Base-by-base conservation (phyloP, 2,888 invertebrate species). In the Adineta ricciae region DNA sequence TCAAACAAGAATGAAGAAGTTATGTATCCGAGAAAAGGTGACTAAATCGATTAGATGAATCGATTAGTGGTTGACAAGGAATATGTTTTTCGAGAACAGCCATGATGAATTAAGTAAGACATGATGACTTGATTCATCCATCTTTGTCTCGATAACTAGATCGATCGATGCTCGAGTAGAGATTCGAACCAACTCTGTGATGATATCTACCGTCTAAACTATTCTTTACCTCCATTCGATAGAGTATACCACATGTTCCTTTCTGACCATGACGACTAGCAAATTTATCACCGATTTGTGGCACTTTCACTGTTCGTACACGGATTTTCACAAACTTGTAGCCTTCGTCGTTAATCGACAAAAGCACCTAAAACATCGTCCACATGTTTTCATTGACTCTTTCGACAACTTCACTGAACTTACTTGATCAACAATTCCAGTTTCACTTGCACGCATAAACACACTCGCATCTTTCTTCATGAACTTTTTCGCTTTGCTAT, bases 281-380 rank as follows among this genome's bases (percentile, higher is more conserved):
- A 92, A 99, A 99, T 91, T 99, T 99, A 91, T 99, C 99, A 1
- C 99, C 99, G 89, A 99, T 99, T 92, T 99, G 99, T 11, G 99
- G 99, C 87, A 97, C 96, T 87, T 99, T 94, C 38, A 98, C 97
- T 32, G 98, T 98, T 85, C 99, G 93, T 16, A 99, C 98, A 86
- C 98, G 93, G 90, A 99, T 97, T 92, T 99, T 99, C 89, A 97
- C 96, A 91, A 99, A 99, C 91, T 99, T 99, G 91, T 97, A 97
- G 27, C 98, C 99, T 90, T 99, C 99, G 86, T 95, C 94, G 90
- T 99, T 99, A 78, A 99, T 92, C 0, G 98, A 98, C 91, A 87
- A 9, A 87, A 78, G 56, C 19, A 64, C 64, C 64, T 64, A 64
- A 11, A 64, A 64, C 5, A 32, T 27, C 0, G 21, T 52, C 2